phyloP scores from a whole-genome alignment of 2,797 vertebrate species.

The Taeniopygia guttata region DNA sequence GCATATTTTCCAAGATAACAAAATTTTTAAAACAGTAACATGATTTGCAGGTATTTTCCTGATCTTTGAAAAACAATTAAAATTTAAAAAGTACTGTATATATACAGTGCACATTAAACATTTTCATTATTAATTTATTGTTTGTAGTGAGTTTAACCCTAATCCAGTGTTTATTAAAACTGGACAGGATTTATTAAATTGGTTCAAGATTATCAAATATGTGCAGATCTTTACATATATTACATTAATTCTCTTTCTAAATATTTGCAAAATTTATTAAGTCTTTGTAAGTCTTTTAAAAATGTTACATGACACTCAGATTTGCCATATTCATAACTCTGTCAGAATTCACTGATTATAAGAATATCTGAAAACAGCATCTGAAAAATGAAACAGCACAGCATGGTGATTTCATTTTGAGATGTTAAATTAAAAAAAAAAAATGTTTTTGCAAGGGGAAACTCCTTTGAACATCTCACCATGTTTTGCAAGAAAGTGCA shows the following conservation, averaged over 20 bases:
- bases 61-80: constrained; percentile 54
- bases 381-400: neutral
- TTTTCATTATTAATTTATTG: constrained; percentile 75
- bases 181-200: constrained; percentile 78
- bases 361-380: neutral
- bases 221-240: constrained; percentile 80
- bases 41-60: constrained; percentile 42
- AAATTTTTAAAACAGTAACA: constrained; percentile 26
- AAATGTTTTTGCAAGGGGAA: neutral
- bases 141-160: constrained; percentile 75
- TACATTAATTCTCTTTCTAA: constrained; percentile 76
- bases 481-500: neutral
- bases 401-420: neutral
- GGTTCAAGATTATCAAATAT: constrained; percentile 81
- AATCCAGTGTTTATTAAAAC: constrained; percentile 80
- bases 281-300: constrained; percentile 73
- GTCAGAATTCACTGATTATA: neutral
- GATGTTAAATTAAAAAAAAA: neutral
- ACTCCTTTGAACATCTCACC: neutral
- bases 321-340: neutral
- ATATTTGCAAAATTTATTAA: constrained; percentile 82
- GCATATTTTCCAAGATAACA: neutral
- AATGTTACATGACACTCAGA: constrained; percentile 25
- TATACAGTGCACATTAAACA: constrained; percentile 63
- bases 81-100: constrained; percentile 36